phyloP scores from a whole-genome alignment of 2,797 vertebrate genomes.

The Otolemur crassicaudatus region DNA sequence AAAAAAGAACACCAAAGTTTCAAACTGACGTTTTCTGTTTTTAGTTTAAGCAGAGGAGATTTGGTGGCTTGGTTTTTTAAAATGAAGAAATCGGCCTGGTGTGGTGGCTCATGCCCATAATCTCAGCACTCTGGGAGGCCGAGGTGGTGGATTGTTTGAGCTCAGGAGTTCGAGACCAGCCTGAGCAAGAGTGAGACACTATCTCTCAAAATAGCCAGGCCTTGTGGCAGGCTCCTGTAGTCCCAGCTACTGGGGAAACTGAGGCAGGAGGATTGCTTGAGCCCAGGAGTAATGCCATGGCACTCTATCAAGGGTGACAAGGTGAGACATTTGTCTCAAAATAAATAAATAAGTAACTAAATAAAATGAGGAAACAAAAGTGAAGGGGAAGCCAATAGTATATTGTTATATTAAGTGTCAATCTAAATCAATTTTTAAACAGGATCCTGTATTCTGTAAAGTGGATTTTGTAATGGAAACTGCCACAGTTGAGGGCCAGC shows the following conservation, averaged over 20 bases:
- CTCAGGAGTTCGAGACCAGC: no score
- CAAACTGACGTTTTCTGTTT: constrained; percentile 48
- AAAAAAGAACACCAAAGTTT: neutral
- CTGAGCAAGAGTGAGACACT: no score
- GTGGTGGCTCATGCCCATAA: no score
- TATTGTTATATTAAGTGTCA: neutral
- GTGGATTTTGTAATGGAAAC: constrained; percentile 68
- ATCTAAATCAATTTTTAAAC: constrained; percentile 35
- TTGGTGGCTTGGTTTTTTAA: constrained; percentile 24
- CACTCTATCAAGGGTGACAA: no score
- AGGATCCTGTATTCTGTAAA: constrained; percentile 34
- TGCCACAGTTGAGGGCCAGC: constrained; percentile 71
- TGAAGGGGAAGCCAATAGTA: neutral
- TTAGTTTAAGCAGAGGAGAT: constrained; percentile 44
- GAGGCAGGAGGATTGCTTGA: no score
- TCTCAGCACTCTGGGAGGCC: no score
- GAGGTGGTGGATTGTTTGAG: no score
- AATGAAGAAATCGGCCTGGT: neutral
- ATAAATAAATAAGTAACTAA: neutral
- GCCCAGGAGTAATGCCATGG: no score
- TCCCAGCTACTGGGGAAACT: no score
- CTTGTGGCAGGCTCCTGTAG: no score
- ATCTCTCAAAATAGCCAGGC: no score
- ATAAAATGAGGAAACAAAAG: constrained; percentile 5
- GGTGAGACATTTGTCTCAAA: no score